A percentile compares a stretch with the other conserved stretches of the same genome.
These are phyloP conservation scores for Habrosyne pyritoides DNA, from an alignment of 2,888 invertebrate species.

Conservation along the genomic window DNA sequence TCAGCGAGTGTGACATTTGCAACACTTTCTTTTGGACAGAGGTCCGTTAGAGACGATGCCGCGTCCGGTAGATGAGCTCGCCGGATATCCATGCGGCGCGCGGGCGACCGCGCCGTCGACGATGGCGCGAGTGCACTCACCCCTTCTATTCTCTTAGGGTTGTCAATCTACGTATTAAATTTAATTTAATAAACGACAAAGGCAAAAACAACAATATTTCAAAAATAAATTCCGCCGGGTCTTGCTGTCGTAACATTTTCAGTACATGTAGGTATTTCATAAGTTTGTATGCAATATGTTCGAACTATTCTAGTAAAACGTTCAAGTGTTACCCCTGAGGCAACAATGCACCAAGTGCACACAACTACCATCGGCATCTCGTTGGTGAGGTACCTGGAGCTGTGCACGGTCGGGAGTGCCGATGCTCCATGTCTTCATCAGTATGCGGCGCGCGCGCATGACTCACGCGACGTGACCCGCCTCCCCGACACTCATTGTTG, in stretches of 20 bases:
- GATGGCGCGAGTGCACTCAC: slow-evolving; percentile 45
- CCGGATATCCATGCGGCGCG: slow-evolving; percentile 62
- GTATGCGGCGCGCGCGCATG: slow-evolving; percentile 64
- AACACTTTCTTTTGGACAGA: slow-evolving; percentile 47
- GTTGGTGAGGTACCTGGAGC: neutral
- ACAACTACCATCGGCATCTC: neutral
- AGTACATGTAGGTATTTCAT: no score
- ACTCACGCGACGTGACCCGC: slow-evolving; percentile 65
- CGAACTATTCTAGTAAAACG: neutral
- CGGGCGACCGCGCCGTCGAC: slow-evolving; percentile 11
- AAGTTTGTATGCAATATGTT: neutral
- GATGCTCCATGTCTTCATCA: slow-evolving; percentile 50
- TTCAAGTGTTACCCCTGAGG: neutral
- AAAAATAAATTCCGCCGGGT: no score
- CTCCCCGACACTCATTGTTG: slow-evolving; percentile 53
- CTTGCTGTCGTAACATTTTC: no score
- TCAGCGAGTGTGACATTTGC: slow-evolving; percentile 41
- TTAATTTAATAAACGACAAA: neutral
- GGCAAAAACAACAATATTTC: neutral
- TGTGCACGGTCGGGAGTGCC: slow-evolving; percentile 32
- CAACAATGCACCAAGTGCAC: neutral
- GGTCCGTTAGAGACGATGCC: slow-evolving; percentile 57
- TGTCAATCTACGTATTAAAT: no score
- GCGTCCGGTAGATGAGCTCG: slow-evolving; percentile 70
- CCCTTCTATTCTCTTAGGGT: slow-evolving; percentile 26